Evolutionary conservation across 2,888 invertebrate species (phyloP).

Genomic region (Andrena camellia): DNA sequence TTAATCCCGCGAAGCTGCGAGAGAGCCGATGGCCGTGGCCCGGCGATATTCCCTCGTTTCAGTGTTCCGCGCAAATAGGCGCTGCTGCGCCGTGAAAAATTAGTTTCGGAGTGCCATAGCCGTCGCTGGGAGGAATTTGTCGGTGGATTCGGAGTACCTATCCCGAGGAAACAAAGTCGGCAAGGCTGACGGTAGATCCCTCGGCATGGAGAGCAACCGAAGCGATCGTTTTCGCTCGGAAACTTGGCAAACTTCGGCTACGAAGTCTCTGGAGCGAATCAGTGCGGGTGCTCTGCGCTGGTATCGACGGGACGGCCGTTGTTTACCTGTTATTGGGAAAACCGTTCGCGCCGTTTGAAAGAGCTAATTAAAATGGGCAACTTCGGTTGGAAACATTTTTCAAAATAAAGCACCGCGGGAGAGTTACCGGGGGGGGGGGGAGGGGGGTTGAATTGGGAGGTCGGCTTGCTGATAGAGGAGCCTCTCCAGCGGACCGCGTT

Average conservation of each 20-base stretch:
- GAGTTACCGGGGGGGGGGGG: neutral
- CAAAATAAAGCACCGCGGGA: neutral
- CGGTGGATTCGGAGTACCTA: neutral
- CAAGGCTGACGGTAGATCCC: neutral
- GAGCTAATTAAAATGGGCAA: neutral
- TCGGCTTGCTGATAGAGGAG: too few species aligned
- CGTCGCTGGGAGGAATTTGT: neutral
- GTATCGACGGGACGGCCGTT: neutral
- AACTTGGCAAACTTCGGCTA: neutral
- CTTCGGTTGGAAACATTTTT: neutral
- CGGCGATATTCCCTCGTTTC: neutral
- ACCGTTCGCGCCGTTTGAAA: neutral
- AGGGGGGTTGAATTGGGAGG: neutral
- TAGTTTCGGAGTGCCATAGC: slow-evolving; percentile 11
- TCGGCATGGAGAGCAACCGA: neutral
- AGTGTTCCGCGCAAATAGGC: neutral
- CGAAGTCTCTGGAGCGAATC: too few species aligned
- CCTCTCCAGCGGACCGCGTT: too few species aligned
- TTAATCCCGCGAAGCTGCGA: slow-evolving; percentile 15
- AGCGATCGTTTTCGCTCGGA: neutral
- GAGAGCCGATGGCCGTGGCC: slow-evolving; percentile 10
- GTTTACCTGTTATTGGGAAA: neutral
- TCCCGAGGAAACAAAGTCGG: neutral
- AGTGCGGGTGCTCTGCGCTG: too few species aligned
- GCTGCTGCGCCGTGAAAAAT: slow-evolving; percentile 11